phyloP scores from a whole-genome alignment of 2,113 vertebrate genomes.

The Saimiri boliviensis region DNA sequence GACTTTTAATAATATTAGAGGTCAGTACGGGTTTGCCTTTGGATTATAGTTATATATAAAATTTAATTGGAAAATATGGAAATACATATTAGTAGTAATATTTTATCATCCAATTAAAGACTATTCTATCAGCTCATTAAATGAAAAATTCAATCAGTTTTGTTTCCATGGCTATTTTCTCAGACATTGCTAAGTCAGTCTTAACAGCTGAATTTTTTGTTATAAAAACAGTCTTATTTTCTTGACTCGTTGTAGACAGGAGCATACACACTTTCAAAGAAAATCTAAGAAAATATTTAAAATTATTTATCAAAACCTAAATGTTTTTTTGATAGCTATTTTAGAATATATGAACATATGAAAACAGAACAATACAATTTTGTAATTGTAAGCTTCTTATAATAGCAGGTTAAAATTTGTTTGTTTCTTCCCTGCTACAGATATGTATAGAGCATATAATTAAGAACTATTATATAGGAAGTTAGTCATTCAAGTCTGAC shows the following conservation, averaged over 20 bases:
- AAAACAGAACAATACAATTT: background rate
- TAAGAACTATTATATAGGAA: background rate
- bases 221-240: background rate
- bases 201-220: background rate
- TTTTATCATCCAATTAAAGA: background rate
- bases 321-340: background rate
- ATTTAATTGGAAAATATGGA: constrained; percentile 26
- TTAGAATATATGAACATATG: background rate
- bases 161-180: background rate
- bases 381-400: background rate
- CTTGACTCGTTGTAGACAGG: background rate
- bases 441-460: background rate
- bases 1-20: constrained; percentile 51
- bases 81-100: constrained; percentile 15
- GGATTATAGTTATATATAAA: constrained; percentile 5
- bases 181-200: background rate
- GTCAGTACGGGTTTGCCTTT: background rate
- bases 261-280: background rate
- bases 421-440: background rate
- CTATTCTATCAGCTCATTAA: background rate
- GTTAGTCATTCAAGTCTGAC: background rate
- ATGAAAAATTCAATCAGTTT: constrained; percentile 8
- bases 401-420: background rate
- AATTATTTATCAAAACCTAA: background rate
- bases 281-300: background rate